Evolutionary conservation across 1,140 invertebrate species (phyloP).

Genomic region (Penaeus chinensis): DNA sequence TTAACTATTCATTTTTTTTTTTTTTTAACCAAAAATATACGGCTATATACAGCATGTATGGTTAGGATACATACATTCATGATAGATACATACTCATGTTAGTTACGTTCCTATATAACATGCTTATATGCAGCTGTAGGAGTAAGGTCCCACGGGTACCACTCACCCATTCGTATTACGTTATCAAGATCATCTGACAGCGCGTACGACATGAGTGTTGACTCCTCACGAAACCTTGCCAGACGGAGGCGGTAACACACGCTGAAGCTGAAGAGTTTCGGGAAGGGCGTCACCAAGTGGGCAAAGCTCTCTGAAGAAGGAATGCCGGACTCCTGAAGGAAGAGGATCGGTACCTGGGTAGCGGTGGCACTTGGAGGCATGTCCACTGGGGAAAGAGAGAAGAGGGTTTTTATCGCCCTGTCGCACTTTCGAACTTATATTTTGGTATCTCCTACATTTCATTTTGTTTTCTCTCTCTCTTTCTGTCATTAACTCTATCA

Average conservation of each 20-base stretch:
- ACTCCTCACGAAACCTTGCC: constrained; percentile 25
- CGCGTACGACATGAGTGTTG: constrained; percentile 29
- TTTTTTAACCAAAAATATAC: no score
- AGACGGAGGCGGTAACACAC: constrained; percentile 22
- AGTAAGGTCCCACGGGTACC: no score
- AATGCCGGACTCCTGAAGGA: constrained; percentile 19
- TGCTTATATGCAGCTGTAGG: no score
- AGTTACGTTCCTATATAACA: no score
- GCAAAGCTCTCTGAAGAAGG: constrained; percentile 17
- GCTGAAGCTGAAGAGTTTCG: constrained; percentile 8
- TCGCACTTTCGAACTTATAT: background rate
- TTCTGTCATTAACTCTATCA: background rate
- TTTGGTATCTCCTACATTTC: background rate
- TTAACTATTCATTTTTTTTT: no score
- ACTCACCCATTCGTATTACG: constrained; percentile 23
- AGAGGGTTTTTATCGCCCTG: no score
- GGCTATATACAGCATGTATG: no score
- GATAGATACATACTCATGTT: no score
- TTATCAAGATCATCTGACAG: constrained; percentile 24
- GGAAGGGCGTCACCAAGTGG: constrained; percentile 9
- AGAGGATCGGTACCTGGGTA: background rate
- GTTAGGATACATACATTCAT: no score
- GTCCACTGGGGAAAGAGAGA: no score
- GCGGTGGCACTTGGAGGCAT: no score
- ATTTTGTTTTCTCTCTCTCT: background rate